These are phyloP conservation scores for Diorhabda sublineata DNA, from an alignment of 1,140 invertebrate genomes.

Conservation along the genomic window DNA sequence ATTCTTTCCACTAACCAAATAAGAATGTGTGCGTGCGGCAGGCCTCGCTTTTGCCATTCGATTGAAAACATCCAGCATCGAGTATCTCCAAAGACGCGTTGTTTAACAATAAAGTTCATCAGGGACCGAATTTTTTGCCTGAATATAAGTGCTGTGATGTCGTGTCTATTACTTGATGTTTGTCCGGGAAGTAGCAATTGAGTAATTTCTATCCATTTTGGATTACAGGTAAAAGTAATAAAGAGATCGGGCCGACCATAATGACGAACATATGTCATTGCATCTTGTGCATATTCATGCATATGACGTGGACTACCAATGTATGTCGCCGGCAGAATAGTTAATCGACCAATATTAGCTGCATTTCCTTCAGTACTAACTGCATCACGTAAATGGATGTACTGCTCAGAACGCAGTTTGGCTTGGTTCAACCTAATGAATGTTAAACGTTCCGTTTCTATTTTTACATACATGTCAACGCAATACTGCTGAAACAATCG, in stretches of 20 bases:
- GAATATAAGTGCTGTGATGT: conserved; percentile 7
- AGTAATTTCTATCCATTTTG: conserved; percentile 22
- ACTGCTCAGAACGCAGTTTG: no score
- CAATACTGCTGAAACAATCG: not conserved
- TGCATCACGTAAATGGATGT: not conserved
- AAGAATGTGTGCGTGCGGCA: not conserved
- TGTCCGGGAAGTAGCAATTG: no score
- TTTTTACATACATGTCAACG: not conserved
- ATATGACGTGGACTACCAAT: not conserved
- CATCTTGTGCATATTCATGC: conserved; percentile 8
- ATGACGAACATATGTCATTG: not conserved
- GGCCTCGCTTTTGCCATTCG: conserved; percentile 24
- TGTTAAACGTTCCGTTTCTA: not conserved
- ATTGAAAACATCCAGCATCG: conserved; percentile 17
- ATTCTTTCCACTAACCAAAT: no score
- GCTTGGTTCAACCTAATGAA: no score
- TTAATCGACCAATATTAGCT: no score
- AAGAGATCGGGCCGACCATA: conserved; percentile 17
- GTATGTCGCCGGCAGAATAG: not conserved
- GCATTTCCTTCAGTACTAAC: not conserved
- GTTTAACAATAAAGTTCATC: conserved; percentile 12
- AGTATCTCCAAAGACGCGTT: conserved; percentile 16
- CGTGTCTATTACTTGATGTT: conserved; percentile 12
- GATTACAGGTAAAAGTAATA: conserved; percentile 26
- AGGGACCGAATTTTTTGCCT: conserved; percentile 20